Evolutionary conservation across 2,113 vertebrate genomes (phyloP).

Genomic region (Chaenogobius annularis): DNA sequence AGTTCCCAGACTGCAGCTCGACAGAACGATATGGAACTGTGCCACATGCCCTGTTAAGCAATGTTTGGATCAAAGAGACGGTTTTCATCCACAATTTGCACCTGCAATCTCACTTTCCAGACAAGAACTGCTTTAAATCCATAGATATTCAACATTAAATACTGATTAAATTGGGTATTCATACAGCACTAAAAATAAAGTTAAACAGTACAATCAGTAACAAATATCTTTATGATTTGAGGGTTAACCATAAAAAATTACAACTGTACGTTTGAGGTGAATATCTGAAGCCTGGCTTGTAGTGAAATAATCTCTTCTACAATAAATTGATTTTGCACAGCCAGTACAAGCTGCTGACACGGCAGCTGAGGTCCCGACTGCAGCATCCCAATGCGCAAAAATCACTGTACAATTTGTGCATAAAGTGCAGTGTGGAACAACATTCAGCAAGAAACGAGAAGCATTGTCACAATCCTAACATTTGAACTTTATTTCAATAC

Average conservation of each 20-base stretch:
- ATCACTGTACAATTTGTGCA: constrained; percentile 15
- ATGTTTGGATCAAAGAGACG: neutral
- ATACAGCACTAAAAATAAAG: neutral
- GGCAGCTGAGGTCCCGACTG: constrained; percentile 46
- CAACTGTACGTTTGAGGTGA: constrained; percentile 3
- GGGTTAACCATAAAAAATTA: neutral
- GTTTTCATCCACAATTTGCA: neutral
- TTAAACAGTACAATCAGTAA: neutral
- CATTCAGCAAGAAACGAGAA: neutral
- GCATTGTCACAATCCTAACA: neutral
- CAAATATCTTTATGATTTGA: neutral
- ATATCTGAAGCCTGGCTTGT: constrained; percentile 23
- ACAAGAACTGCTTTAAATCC: neutral
- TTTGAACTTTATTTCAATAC: neutral
- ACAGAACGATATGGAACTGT: neutral
- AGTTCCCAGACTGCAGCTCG: constrained; percentile 13
- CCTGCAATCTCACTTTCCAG: neutral
- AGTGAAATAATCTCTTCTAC: constrained; percentile 25
- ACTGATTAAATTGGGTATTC: neutral
- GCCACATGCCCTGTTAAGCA: neutral
- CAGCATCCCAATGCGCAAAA: constrained; percentile 35
- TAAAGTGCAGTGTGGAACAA: neutral
- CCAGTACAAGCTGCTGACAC: constrained; percentile 52
- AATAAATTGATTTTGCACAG: constrained; percentile 27
- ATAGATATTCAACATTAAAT: neutral